A percentile compares a stretch with the other conserved stretches of the same genome.
Conservation (phyloP, 2,888 invertebrate genomes). For the Prostheceraeus crozeri region DNA sequence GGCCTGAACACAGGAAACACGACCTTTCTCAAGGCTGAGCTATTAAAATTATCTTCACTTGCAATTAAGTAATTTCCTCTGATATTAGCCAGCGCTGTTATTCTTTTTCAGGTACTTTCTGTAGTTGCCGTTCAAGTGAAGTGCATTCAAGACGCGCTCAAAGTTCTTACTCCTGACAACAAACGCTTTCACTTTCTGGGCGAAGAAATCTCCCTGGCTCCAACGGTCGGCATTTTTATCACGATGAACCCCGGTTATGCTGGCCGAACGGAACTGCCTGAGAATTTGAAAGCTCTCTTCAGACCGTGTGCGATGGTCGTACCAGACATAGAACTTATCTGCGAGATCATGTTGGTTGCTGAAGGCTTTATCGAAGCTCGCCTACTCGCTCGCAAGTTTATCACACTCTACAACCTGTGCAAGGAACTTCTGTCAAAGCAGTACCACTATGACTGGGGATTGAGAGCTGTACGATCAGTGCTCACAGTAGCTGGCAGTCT, state of each 20-base stretch:
- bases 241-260: constrained; percentile 93
- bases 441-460: constrained; percentile 92
- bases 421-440: constrained; percentile 83
- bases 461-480: constrained; percentile 89
- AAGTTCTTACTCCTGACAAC: constrained; percentile 13
- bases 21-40: too few relatives aligned
- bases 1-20: too few relatives aligned
- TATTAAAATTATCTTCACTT: too few relatives aligned
- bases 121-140: constrained; percentile 88
- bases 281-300: constrained; percentile 58
- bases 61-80: too few relatives aligned
- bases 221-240: constrained; percentile 86
- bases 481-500: constrained; percentile 87
- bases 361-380: constrained; percentile 93
- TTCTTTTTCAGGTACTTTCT: constrained; percentile 92
- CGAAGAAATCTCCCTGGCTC: constrained; percentile 73
- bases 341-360: constrained; percentile 94
- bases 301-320: constrained; percentile 96
- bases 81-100: too few relatives aligned
- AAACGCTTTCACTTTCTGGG: constrained; percentile 91
- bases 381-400: constrained; percentile 83
- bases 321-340: constrained; percentile 89
- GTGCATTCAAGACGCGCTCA: constrained; percentile 64
- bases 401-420: constrained; percentile 85
- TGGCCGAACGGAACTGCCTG: constrained; percentile 64